Base-by-base conservation (phyloP, 2,113 vertebrate genomes). In the Tringa solitaria region DNA sequence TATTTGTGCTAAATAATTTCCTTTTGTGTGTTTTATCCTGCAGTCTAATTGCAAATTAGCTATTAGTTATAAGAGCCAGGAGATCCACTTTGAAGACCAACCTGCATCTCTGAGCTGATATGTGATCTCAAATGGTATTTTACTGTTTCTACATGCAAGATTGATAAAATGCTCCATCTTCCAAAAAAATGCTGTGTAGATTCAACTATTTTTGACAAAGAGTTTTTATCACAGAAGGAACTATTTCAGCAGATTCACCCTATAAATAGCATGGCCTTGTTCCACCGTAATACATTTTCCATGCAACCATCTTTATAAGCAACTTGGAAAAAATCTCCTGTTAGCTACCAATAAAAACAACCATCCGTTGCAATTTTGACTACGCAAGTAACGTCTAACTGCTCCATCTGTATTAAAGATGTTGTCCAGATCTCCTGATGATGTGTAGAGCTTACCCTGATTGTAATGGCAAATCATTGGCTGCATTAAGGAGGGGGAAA, bases 321-420 rank as follows among this genome's bases (percentile, higher is more conserved):
- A 91, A 61, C 53, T 69, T 87, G 82, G 87, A 90, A 91, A 61
- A 65, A 54, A 67, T 73, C 72, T 80, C 45, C 50, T 59, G 27
- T 87, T 90, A 94, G 70, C 63, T 60, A 83, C 63, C 63, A 88
- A 92, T 84, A 72, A 94, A 95, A 93, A 39, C 68, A 68, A 28
- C 32, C 15, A 75, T 86, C 56, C 20, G 0, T 84, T 77, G 43
- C 32, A 89, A 48, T 82, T 88, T 41, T 74, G 59, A 78, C 85
- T 63, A n/a, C 3, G 16, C 83, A 12, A 93, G 67, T 39, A 63
- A 86, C 14, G 75, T 74, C 79, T 82, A 15, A 59, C 45, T 63
- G 43, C 72, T 96, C 68, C 90, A 94, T 86, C 90, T 94, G 84
- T 60, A 57, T 30, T 32, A 89, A 93, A 93, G 54, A 84, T 77